Base-by-base conservation (phyloP, 1,140 invertebrate species). In the Temnothorax curvispinosus region DNA sequence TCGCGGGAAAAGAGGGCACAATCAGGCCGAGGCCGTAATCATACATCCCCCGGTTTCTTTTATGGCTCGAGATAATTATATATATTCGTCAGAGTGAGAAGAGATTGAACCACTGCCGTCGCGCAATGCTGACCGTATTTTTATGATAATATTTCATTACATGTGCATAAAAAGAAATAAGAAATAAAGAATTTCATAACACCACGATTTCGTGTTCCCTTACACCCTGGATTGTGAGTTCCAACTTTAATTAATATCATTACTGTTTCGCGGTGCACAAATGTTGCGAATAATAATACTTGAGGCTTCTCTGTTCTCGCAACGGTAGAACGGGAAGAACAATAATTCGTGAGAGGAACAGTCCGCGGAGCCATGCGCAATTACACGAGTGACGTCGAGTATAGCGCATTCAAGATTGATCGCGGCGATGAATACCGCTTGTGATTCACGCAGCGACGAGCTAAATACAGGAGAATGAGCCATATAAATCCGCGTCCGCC, bases 41-140 rank as follows among this genome's bases (percentile, higher is more conserved):
- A 84, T 74, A 74, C 80, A 47, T 35, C 44, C 52, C 69, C 27
- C 21, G 54, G 0, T 15, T 54, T 54, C 44, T 72, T 84, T 84
- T 84, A 84, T 38, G 44, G 41, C 80, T 47, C 58, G 44, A n/a
- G 69, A 84, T 84, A 84, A 84, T 84, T 84, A 84, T 62, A 84
- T 74, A 74, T 32, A 71, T 74, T 60, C 67, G 52, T 35, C 80
- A 60, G 27, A 41, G 27, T 38, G 54, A 58, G 54, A 50, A 74
- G 27, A 35, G 71, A 75, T 62, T 41, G 69, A 62, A 75, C 27
- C 38, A 44, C 38, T 44, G 41, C 54, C 11, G 77, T 44, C 64
- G 62, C 21, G 54, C 18, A 84, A 84, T 84, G 4, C 69, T 13
- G 78, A 38, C 15, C 21, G 13, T 35, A n/a, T 50, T 52, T 15